These are phyloP conservation scores for Thalassoma bifasciatum DNA, from an alignment of 2,113 vertebrate species.

Conservation along the genomic window DNA sequence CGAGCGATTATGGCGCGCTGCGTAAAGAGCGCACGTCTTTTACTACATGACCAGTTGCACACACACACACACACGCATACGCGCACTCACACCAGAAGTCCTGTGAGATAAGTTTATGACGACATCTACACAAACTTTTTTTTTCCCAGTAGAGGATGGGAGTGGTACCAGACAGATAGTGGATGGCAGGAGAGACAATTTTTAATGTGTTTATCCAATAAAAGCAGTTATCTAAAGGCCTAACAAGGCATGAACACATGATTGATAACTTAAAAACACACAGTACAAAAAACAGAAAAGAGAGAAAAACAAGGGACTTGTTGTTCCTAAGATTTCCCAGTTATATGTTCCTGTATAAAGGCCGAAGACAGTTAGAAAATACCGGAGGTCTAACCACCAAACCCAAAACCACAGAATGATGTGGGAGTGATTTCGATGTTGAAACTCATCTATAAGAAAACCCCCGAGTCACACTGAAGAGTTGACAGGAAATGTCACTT, in stretches of 20 bases:
- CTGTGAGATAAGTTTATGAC: constrained; percentile 3
- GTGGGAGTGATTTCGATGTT: not conserved
- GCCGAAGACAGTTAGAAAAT: not conserved
- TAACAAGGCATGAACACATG: not conserved
- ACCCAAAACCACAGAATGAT: not conserved
- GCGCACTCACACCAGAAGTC: not conserved
- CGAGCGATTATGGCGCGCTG: not conserved
- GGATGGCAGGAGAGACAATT: not conserved
- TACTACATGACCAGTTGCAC: not conserved
- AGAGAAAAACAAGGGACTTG: no score
- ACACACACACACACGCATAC: not conserved
- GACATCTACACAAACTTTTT: not conserved
- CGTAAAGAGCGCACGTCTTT: not conserved
- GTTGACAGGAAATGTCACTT: not conserved
- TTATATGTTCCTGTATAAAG: no score
- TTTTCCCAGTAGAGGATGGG: constrained; percentile 12
- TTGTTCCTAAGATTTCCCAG: no score
- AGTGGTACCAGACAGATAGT: not conserved
- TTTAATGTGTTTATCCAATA: not conserved
- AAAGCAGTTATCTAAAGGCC: not conserved
- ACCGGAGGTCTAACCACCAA: not conserved
- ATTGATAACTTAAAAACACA: not conserved
- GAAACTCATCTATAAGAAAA: constrained; percentile 1
- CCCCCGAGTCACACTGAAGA: not conserved
- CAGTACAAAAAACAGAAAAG: no score